These are phyloP conservation scores for Channa argus DNA, from an alignment of 2,113 vertebrate genomes.

Conservation along the genomic window DNA sequence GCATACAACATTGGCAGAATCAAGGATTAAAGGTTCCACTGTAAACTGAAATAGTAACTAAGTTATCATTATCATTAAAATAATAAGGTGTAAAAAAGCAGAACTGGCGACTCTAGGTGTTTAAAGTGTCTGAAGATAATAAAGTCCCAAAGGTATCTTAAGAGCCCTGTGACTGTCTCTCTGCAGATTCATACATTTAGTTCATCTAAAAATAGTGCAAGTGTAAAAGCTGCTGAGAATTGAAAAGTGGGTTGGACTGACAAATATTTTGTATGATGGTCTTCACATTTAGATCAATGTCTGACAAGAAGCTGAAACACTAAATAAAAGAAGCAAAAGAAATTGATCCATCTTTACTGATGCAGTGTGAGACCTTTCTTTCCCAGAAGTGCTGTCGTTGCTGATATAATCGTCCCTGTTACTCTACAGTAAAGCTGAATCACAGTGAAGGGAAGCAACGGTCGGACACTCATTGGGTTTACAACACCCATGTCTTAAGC, in stretches of 20 bases:
- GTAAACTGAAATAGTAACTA: too few relatives aligned
- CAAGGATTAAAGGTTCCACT: too few relatives aligned
- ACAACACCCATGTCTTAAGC: slow-evolving; percentile 24
- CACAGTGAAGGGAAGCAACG: slow-evolving; percentile 28
- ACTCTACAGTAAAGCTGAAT: slow-evolving; percentile 29
- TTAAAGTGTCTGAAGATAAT: too few relatives aligned
- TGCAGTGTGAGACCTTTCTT: slow-evolving; percentile 6
- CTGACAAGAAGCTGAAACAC: neutral
- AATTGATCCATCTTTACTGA: neutral
- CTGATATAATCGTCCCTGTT: slow-evolving; percentile 10
- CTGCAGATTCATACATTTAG: slow-evolving; percentile 57
- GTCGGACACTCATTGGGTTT: slow-evolving; percentile 25
- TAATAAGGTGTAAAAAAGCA: too few relatives aligned
- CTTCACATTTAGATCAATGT: slow-evolving; percentile 8
- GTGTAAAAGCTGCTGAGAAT: slow-evolving; percentile 57
- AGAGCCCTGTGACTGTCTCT: slow-evolving; percentile 21
- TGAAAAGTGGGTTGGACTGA: slow-evolving; percentile 59
- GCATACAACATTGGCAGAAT: too few relatives aligned
- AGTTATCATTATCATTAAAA: too few relatives aligned
- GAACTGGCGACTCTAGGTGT: too few relatives aligned
- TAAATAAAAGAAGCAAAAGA: neutral
- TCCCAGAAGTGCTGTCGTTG: slow-evolving; percentile 36
- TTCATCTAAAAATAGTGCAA: slow-evolving; percentile 70
- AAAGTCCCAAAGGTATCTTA: neutral
- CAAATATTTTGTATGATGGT: slow-evolving; percentile 22